Conservation (phyloP, 1,140 invertebrate genomes). For the Nephila pilipes region DNA sequence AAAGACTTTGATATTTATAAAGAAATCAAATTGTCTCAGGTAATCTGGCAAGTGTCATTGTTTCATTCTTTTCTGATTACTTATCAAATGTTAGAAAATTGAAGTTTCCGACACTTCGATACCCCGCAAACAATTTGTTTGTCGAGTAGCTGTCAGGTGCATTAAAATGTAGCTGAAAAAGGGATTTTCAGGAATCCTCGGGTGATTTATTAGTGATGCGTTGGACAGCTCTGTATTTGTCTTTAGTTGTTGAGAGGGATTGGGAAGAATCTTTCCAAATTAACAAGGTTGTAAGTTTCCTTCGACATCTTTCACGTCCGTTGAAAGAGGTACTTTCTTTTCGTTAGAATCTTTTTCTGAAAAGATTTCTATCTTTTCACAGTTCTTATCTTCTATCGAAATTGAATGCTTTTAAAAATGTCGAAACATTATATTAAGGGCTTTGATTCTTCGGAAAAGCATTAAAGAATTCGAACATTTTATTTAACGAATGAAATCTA, state of each 20-base stretch:
- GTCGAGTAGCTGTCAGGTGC: not conserved
- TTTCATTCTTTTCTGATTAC: not conserved
- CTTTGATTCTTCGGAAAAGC: no score
- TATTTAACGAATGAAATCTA: no score
- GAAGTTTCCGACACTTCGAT: not conserved
- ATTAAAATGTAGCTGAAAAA: not conserved
- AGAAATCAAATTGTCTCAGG: no score
- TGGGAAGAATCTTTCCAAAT: not conserved
- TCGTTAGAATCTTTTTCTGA: no score
- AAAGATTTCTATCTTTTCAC: no score
- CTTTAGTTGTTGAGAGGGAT: not conserved
- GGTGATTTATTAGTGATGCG: not conserved
- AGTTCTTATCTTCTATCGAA: no score
- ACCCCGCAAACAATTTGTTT: not conserved
- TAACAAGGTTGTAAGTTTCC: not conserved
- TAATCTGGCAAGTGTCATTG: no score
- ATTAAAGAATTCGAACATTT: no score
- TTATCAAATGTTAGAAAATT: not conserved
- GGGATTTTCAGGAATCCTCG: not conserved
- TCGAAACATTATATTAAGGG: no score
- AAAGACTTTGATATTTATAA: no score
- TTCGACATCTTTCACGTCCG: not conserved
- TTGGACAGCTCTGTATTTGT: not conserved
- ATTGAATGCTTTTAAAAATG: no score
- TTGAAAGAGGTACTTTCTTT: not conserved